Evolutionary conservation across 2,113 vertebrate species (phyloP), one percentile per base, ranked within the genome.

Genomic region (Leptobrachium leishanense): DNA sequence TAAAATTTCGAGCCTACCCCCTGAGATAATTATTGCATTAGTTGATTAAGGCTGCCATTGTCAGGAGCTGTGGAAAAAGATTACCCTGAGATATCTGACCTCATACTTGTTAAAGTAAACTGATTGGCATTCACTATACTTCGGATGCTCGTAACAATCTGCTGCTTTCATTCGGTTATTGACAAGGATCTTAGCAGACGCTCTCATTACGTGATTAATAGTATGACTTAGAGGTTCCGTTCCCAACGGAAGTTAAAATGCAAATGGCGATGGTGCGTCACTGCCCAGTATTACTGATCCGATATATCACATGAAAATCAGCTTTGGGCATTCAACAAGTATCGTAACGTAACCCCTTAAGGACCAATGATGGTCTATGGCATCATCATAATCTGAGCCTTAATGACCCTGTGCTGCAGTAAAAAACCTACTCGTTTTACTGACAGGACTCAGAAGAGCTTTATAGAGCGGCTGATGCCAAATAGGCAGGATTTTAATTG

Each of bases 21-120:
- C 54, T 7, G 54, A 74, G 77, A 73, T 54, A 68, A 68, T 68
- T 44, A 62, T 74, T 68, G 71, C 78, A 81, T 81, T 74, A 74
- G 78, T 81, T 81, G 71, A 81, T 81, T 81, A 81, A 67, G 54
- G 71, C 55, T 74, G 72, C 65, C 53, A 31, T 67, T 81, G 77
- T 81, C 62, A 68, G 71, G 43, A 43, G 11, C 78, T 81, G 55
- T 74, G 68, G 78, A 74, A 67, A 66, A 54, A 59, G 78, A 80
- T 81, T 74, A 74, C 43, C 70, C 31, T 50, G 63, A 59, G 53
- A 74, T 74, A 42, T 80, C 68, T 74, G 77, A 80, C 77, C 77
- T 80, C 77, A 73, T 68, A 68, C 71, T 80, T 80, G 77, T 80
- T 74, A 67, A 43, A 54, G 70, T 40, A 59, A 80, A 15, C 71